These are phyloP conservation scores for Sinosuthora webbiana DNA, from an alignment of 2,113 vertebrate genomes.

Conservation along the genomic window DNA sequence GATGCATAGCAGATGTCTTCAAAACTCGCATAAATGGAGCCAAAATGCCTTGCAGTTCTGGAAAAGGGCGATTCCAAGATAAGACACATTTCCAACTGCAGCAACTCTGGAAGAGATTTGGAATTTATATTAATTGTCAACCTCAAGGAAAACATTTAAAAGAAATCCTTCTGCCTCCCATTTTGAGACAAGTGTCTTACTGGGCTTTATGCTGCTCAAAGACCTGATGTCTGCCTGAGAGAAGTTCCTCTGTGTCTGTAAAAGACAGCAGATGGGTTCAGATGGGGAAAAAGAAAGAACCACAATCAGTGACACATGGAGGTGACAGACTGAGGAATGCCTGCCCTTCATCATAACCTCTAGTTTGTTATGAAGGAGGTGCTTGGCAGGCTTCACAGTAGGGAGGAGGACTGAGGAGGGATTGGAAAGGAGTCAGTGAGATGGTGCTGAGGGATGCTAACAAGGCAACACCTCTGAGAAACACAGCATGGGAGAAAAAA, in stretches of 20 bases:
- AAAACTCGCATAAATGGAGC: slow-evolving; percentile 4
- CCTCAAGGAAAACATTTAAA: slow-evolving; percentile 5
- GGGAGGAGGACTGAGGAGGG: not conserved
- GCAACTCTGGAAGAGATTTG: not conserved
- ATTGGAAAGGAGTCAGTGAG: not conserved
- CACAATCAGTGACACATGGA: not conserved
- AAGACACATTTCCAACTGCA: not conserved
- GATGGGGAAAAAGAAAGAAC: not conserved
- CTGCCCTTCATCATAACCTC: not conserved
- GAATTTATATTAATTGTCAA: slow-evolving; percentile 11
- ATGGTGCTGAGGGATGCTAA: not conserved
- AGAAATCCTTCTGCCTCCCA: not conserved
- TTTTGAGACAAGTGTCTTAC: not conserved
- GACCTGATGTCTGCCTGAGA: not conserved
- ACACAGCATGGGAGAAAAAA: not conserved
- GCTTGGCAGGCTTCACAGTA: not conserved
- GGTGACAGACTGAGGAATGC: not conserved
- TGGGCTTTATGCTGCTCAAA: not conserved
- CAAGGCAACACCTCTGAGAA: not conserved
- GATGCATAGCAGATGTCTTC: slow-evolving; percentile 42
- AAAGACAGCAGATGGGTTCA: slow-evolving; percentile 6
- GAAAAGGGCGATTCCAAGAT: slow-evolving; percentile 31
- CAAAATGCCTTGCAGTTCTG: slow-evolving; percentile 12
- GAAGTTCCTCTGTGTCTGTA: not conserved
- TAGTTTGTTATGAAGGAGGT: not conserved